Evolutionary conservation across 2,888 invertebrate genomes (phyloP).

Genomic region (Acanthoscelides obtectus): DNA sequence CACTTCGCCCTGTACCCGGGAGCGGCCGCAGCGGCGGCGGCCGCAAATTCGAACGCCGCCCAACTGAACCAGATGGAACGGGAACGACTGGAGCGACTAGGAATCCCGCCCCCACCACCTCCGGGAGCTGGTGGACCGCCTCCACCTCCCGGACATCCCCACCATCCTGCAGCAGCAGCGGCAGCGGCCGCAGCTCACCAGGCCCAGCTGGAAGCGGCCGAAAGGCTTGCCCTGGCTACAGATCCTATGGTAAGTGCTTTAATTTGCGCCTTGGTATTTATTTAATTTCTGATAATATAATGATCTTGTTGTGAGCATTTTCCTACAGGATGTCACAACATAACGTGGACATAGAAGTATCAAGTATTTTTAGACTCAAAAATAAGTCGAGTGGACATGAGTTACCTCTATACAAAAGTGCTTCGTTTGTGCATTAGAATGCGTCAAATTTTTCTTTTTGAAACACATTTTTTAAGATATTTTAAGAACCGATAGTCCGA

Average conservation of each 20-base stretch:
- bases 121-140: constrained; percentile 52
- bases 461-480: no score
- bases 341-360: no score
- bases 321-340: no score
- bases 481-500: no score
- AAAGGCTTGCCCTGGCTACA: constrained; percentile 76
- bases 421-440: no score
- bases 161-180: constrained; percentile 52
- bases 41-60: not conserved
- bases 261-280: no score
- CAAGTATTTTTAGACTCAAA: no score
- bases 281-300: no score
- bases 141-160: constrained; percentile 52
- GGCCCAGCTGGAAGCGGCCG: constrained; percentile 69
- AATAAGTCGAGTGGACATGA: no score
- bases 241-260: constrained; percentile 73
- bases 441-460: no score
- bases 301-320: no score
- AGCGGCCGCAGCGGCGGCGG: constrained; percentile 51
- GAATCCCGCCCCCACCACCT: constrained; percentile 62
- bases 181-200: constrained; percentile 53
- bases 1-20: constrained; percentile 76
- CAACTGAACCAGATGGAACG: constrained; percentile 77
- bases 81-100: constrained; percentile 79
- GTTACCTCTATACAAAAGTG: no score